phyloP scores from a whole-genome alignment of 1,140 invertebrate species.

The Lordiphosa mommai region DNA sequence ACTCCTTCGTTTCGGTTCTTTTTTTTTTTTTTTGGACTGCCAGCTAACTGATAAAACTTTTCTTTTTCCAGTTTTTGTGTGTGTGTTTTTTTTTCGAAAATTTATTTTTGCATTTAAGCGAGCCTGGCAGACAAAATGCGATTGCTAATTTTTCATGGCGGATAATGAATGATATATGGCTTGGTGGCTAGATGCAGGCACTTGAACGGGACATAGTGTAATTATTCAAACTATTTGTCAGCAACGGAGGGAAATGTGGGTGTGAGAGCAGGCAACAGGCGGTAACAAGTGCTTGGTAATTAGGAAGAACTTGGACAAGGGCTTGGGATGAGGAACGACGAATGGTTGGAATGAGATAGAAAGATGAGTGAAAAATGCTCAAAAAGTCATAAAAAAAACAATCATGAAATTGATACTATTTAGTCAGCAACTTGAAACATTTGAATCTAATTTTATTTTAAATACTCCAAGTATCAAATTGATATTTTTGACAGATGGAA shows the following conservation, averaged over 20 bases:
- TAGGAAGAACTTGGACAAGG: constrained; percentile 49
- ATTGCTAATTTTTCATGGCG: constrained; percentile 74
- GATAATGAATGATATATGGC: constrained; percentile 77
- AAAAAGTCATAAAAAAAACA: too few relatives aligned
- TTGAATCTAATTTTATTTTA: too few relatives aligned
- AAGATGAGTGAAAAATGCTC: too few relatives aligned
- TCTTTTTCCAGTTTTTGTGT: constrained; percentile 33
- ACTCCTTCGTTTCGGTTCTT: neutral
- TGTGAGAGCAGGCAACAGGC: constrained; percentile 1
- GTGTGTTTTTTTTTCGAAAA: constrained; percentile 8
- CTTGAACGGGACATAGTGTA: constrained; percentile 16
- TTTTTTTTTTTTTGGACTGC: constrained; percentile 28
- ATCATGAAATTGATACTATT: too few relatives aligned
- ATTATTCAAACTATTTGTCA: constrained; percentile 76
- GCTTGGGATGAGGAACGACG: constrained; percentile 5
- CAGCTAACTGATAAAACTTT: constrained; percentile 64
- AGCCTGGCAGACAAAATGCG: constrained; percentile 62
- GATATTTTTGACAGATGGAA: too few relatives aligned
- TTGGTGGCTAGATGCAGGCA: constrained; percentile 16
- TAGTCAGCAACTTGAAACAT: too few relatives aligned
- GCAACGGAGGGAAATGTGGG: constrained; percentile 6
- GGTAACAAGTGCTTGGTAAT: constrained; percentile 37
- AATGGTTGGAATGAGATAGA: constrained; percentile 14
- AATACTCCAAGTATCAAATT: too few relatives aligned
- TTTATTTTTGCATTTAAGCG: constrained; percentile 58